Evolutionary conservation across 2,797 vertebrate species (phyloP).

Genomic region (Premnoplex brunnescens): DNA sequence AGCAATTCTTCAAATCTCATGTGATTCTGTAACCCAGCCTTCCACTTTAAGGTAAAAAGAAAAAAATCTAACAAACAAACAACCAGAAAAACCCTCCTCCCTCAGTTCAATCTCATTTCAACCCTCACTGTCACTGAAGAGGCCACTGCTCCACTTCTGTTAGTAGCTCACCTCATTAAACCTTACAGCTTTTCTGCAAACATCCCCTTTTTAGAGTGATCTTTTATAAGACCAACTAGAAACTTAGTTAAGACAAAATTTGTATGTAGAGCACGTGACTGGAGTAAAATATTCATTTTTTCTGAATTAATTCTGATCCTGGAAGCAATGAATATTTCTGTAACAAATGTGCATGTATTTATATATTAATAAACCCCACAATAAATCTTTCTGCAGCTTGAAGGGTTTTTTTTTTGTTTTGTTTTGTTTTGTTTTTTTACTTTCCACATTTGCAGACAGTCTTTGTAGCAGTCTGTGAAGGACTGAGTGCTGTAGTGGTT

Average conservation of each 20-base stretch:
- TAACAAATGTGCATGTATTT: slow-evolving; percentile 27
- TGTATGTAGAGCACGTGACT: not conserved
- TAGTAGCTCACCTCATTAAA: not conserved
- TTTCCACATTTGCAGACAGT: slow-evolving; percentile 5
- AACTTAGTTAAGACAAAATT: not conserved
- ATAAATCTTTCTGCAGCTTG: slow-evolving; percentile 44
- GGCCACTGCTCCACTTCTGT: not conserved
- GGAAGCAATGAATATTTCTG: slow-evolving; percentile 45
- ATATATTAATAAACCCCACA: slow-evolving; percentile 9
- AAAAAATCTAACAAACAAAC: not conserved
- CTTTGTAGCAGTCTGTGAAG: slow-evolving; percentile 31
- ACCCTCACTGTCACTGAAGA: not conserved
- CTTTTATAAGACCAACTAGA: not conserved
- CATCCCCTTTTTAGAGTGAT: not conserved
- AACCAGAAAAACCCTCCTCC: not conserved
- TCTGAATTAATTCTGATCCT: slow-evolving; percentile 1
- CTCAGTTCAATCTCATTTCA: not conserved
- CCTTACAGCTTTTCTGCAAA: not conserved
- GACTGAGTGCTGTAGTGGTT: slow-evolving; percentile 31
- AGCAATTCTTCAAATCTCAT: not conserved
- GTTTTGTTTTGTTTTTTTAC: accelerated
- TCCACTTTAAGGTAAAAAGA: not conserved
- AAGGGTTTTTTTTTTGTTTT: not conserved
- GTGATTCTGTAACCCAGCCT: not conserved
- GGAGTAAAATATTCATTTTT: slow-evolving; percentile 5